Evolutionary conservation across 2,888 invertebrate species (phyloP), one percentile per base, ranked within the genome.

Genomic region (Anticlea derivata): DNA sequence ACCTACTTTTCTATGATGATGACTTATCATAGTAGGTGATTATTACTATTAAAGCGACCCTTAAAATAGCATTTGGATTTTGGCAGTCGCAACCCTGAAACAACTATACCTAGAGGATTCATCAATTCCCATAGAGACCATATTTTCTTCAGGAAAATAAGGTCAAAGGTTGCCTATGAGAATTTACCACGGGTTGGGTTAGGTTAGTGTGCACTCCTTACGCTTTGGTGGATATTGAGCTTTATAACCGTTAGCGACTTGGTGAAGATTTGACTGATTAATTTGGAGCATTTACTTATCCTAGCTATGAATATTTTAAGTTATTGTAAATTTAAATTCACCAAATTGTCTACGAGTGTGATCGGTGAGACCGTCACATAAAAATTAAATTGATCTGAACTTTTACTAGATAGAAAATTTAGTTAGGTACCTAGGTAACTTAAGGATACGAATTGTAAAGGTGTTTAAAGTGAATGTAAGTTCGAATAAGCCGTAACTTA

Each of bases 401-500:
- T 35, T 39, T 23, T 51, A 35, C 11, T 40, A 47, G 7, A 4
- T 31, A 24, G 8, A 24, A 3, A 31, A 31, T 7, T 30, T 37
- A 35, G 17, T 23, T 23, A 20, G 7, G 5, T 40, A 29, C n/a
- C n/a, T n/a, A n/a, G n/a, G n/a, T n/a, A n/a, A n/a, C n/a, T n/a
- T n/a, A n/a, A 23, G 13, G 7, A 11, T 39, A 34, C 30, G 20
- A 43, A 34, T 44, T 43, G 45, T 49, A 40, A 49, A 50, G 24
- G 23, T 59, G 60, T 76, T 71, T 75, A 50, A 55, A 58, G 56
- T 58, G 75, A 79, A 61, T 75, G 60, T 78, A 76, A 73, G 66
- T 70, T 76, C 60, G 56, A 60, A 60, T 80, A 80, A 74, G 73
- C 66, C 77, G 73, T 83, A 80, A 81, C 78, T 83, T 80, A 79